A percentile compares a stretch with the other conserved stretches of the same genome.
phyloP scores from a whole-genome alignment of 1,140 invertebrate species.

The Atopsyche davidsoni region DNA sequence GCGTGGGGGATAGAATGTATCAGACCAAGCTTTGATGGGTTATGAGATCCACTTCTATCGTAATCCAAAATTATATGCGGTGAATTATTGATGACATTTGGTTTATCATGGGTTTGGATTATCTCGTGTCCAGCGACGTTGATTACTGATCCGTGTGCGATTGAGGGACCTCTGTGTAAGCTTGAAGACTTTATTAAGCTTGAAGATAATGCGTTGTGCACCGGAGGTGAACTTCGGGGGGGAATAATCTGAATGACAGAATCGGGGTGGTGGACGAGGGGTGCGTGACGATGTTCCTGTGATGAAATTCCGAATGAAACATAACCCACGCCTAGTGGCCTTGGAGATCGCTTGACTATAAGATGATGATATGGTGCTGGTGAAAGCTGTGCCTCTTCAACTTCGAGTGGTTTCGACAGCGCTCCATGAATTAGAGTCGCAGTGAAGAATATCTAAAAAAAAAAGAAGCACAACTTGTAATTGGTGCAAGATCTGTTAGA shows the following conservation, averaged over 20 bases:
- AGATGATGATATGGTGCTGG: too few species aligned
- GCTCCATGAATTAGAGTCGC: too few species aligned
- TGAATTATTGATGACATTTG: constrained; percentile 1
- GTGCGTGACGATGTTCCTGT: not conserved
- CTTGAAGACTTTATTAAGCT: constrained; percentile 9
- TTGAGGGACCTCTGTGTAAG: constrained; percentile 16
- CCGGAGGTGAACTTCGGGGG: not conserved
- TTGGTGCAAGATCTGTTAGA: too few species aligned
- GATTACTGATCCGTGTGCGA: constrained; percentile 14
- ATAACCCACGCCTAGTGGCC: constrained; percentile 8
- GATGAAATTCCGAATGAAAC: constrained; percentile 6
- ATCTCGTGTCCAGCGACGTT: constrained; percentile 19
- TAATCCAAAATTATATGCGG: constrained; percentile 9
- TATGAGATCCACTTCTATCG: not conserved
- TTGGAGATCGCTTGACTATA: constrained; percentile 7
- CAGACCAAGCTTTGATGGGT: constrained; percentile 4
- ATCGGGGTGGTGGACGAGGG: not conserved
- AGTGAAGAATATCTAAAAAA: too few species aligned
- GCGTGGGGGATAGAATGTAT: constrained; percentile 11
- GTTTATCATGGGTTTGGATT: constrained; percentile 16
- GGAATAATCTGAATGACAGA: not conserved
- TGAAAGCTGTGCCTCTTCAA: too few species aligned
- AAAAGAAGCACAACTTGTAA: too few species aligned
- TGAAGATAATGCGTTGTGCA: constrained; percentile 9
- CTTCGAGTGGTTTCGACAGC: constrained; percentile 7